A percentile compares a stretch with the other conserved stretches of the same genome.
Evolutionary conservation across 2,797 vertebrate species (phyloP).

Genomic region (Triplophysa yarkandensis): DNA sequence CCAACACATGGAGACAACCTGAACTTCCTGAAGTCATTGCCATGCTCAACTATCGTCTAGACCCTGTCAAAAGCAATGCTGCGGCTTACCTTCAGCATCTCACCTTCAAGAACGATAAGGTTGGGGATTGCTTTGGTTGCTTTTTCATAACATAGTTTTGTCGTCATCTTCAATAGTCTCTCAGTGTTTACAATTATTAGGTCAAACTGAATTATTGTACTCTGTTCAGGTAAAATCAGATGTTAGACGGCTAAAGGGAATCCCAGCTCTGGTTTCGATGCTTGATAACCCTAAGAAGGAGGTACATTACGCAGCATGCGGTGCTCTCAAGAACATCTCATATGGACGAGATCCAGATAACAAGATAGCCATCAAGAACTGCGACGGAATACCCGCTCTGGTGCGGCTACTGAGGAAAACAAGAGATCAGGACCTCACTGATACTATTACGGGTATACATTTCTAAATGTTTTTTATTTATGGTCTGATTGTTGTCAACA

Average conservation of each 20-base stretch:
- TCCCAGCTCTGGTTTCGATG: constrained; percentile 89
- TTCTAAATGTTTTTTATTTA: too few relatives aligned
- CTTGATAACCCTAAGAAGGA: constrained; percentile 93
- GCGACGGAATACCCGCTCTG: constrained; percentile 90
- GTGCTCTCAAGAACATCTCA: constrained; percentile 97
- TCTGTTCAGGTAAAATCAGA: constrained; percentile 74
- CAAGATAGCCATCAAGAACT: constrained; percentile 98
- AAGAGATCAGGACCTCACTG: constrained; percentile 88
- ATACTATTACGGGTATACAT: constrained; percentile 88
- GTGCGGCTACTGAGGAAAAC: constrained; percentile 89
- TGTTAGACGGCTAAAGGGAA: constrained; percentile 86
- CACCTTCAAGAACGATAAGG: constrained; percentile 94
- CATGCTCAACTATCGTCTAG: constrained; percentile 93
- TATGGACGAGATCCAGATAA: constrained; percentile 93
- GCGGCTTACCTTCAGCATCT: constrained; percentile 95
- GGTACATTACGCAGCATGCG: constrained; percentile 91
- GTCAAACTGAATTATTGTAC: background rate
- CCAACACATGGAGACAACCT: constrained; percentile 86
- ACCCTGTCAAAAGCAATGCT: constrained; percentile 92
- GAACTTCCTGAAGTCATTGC: constrained; percentile 94
- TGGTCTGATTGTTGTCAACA: too few relatives aligned
- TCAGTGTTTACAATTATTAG: background rate
- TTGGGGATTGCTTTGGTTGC: constrained; percentile 54
- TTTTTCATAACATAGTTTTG: too few relatives aligned
- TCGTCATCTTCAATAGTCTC: too few relatives aligned